Evolutionary conservation across 2,888 invertebrate genomes (phyloP), one percentile per base, ranked within the genome.

Genomic region (Fissipunctia ypsillon): DNA sequence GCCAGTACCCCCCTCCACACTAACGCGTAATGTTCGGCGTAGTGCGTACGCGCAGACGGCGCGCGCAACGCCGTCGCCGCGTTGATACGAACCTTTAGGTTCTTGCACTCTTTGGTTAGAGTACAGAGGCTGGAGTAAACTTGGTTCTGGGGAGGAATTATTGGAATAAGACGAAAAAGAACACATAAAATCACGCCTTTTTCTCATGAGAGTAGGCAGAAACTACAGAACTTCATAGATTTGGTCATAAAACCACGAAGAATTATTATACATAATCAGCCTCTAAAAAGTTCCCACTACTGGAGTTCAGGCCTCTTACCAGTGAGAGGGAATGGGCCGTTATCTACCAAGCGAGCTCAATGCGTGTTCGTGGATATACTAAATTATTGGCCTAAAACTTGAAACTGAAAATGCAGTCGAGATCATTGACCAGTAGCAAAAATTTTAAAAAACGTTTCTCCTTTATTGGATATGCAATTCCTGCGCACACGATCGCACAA

Each of bases 31-130:
- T 97, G 96, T 7, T 92, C 92, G 0, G 97, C 98, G 88, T 98
- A 98, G 69, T 97, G 96, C 41, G 93, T 86, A n/a, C 98, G 95
- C 1, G 93, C 92, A 52, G 91, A 90, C n/a, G 97, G 97, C 74
- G 97, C 97, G 19, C 97, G 97, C 76, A 99, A 91, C 0, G 99
- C 98, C 73, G 97, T 96, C 1, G 98, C 98, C 4, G 99, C 99
- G 93, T 98, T 99, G 76, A 98, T 98, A 45, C 99, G 97, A 10
- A 99, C 99, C 96, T 99, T 99, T 84, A 99, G 98, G 92, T 99
- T 99, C 73, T 97, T 97, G 91, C 98, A 98, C 78, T 97, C 97
- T 65, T 97, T 97, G 0, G 98, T 97, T 28, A 98, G 93, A 25
- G 96, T 96, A 79, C 97, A 97, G 9, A 99, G 93, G 19, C 97